A percentile compares a stretch with the other conserved stretches of the same genome.
Evolutionary conservation across 2,888 invertebrate species (phyloP).

Genomic region (Exocentrus adspersus): DNA sequence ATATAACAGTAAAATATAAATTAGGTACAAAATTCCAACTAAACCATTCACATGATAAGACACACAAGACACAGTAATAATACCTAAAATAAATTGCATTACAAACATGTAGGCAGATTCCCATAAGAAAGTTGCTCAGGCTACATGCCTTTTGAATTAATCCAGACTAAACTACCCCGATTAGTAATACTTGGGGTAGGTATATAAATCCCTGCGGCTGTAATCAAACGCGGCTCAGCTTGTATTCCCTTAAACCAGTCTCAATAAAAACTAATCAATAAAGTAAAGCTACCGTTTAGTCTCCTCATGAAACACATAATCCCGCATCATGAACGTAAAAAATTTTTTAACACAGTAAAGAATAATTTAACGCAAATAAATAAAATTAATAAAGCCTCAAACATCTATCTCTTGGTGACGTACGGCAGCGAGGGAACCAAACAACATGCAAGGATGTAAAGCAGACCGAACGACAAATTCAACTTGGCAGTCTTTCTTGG

Average conservation of each 20-base stretch:
- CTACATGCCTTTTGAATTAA: no score
- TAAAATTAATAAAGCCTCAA: slow-evolving; percentile 31
- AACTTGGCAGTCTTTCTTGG: slow-evolving; percentile 90
- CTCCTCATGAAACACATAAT: slow-evolving; percentile 11
- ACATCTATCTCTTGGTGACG: slow-evolving; percentile 62
- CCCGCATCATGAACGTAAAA: slow-evolving; percentile 12
- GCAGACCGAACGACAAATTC: slow-evolving; percentile 89
- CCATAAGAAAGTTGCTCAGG: slow-evolving; percentile 11
- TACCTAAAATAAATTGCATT: slow-evolving; percentile 13
- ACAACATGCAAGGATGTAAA: slow-evolving; percentile 87
- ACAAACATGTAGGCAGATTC: slow-evolving; percentile 3
- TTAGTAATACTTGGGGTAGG: no score
- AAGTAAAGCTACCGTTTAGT: slow-evolving; percentile 17
- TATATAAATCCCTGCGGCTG: no score
- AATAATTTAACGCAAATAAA: slow-evolving; percentile 29
- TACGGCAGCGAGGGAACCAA: slow-evolving; percentile 74
- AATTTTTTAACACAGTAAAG: slow-evolving; percentile 27
- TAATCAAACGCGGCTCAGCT: no score
- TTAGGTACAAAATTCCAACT: slow-evolving; percentile 17
- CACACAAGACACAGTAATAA: slow-evolving; percentile 1
- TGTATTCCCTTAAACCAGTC: neutral
- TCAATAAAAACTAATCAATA: neutral
- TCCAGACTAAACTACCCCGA: no score
- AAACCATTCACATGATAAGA: slow-evolving; percentile 1
- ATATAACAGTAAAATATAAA: slow-evolving; percentile 18